Conservation (phyloP, 2,113 vertebrate genomes). For the Seriola aureovittata region DNA sequence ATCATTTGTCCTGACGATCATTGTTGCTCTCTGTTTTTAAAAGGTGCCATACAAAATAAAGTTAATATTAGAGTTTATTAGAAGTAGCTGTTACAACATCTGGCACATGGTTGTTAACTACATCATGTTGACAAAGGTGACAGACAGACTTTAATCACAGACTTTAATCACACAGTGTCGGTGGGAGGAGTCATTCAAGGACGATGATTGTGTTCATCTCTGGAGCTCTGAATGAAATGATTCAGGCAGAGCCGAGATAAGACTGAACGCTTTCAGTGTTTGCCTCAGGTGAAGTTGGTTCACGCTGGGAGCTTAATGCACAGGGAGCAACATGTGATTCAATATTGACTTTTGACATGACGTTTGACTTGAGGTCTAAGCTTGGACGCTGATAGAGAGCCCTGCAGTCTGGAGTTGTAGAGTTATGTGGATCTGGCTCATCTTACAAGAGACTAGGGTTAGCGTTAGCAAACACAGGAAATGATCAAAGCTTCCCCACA, state of each 20-base stretch:
- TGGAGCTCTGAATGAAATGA: constrained; percentile 5
- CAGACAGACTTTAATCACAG: too few species aligned
- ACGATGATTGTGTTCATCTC: constrained; percentile 1
- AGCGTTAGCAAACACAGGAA: constrained; percentile 8
- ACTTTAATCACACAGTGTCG: constrained; percentile 4
- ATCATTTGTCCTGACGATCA: too few species aligned
- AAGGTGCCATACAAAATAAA: too few species aligned
- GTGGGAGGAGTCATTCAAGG: neutral
- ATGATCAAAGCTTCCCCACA: constrained; percentile 33
- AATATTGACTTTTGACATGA: constrained; percentile 39
- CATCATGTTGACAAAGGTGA: neutral
- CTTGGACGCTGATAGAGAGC: neutral
- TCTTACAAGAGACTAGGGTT: neutral
- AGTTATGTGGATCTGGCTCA: neutral
- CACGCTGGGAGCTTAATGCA: neutral
- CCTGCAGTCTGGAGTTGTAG: neutral
- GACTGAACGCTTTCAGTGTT: neutral
- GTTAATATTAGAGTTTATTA: constrained; percentile 9
- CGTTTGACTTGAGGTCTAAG: constrained; percentile 1
- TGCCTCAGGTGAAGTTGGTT: neutral
- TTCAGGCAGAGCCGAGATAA: neutral
- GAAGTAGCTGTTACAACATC: constrained; percentile 2
- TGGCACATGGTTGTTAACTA: neutral
- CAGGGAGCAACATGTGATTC: constrained; percentile 24
- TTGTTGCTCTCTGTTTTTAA: too few species aligned